Evolutionary conservation across 1,140 invertebrate species (phyloP).

Genomic region (Ceratoteleas bidentatus): DNA sequence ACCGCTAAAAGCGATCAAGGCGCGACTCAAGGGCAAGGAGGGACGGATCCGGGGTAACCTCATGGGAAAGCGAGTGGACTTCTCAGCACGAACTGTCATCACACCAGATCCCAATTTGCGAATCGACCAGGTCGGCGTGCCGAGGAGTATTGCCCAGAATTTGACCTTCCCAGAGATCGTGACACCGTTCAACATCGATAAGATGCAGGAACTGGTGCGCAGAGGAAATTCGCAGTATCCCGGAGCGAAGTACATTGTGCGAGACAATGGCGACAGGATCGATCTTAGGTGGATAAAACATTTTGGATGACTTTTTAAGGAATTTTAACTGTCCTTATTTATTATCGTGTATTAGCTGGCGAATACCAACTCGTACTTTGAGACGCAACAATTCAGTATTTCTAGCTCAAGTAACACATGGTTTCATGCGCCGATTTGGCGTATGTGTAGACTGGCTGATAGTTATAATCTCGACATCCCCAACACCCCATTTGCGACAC

Average conservation of each 20-base stretch:
- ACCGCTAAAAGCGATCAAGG: conserved; percentile 98
- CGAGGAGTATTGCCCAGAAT: conserved; percentile 98
- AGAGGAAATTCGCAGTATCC: conserved; percentile 99
- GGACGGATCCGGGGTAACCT: conserved; percentile 98
- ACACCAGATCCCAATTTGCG: conserved; percentile 99
- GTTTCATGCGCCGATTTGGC: no score
- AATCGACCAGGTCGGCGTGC: conserved; percentile 99
- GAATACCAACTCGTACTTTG: no score
- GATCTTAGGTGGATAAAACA: conserved; percentile 90
- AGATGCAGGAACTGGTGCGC: conserved; percentile 97
- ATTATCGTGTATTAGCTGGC: no score
- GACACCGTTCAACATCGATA: conserved; percentile 99
- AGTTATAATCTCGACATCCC: no score
- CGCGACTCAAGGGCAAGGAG: conserved; percentile 95
- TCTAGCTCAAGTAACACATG: no score
- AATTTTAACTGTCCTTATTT: no score
- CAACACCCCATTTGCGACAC: no score
- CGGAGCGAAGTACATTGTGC: conserved; percentile 99
- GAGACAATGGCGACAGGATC: conserved; percentile 99
- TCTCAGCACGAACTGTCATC: conserved; percentile 99
- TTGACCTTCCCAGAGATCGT: conserved; percentile 99
- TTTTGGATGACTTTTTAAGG: no score
- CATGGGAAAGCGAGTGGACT: conserved; percentile 99
- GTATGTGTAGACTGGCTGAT: no score
- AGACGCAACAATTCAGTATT: no score